Evolutionary conservation across 2,888 invertebrate species (phyloP).

Genomic region (Cabera pusaria): DNA sequence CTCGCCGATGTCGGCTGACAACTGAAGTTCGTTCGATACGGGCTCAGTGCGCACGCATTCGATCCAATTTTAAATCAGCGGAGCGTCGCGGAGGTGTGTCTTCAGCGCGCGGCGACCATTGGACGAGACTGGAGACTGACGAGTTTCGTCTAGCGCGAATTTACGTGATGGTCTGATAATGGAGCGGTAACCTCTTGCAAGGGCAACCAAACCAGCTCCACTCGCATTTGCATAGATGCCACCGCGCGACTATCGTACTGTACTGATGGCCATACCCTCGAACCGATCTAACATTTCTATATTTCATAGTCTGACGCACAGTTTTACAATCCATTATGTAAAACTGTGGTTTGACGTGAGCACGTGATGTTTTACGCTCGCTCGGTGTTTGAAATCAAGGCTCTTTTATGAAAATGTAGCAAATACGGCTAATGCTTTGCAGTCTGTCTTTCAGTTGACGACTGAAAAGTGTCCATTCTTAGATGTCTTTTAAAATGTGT

Average conservation of each 20-base stretch:
- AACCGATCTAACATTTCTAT: too few species aligned
- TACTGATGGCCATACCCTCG: too few species aligned
- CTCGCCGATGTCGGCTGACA: slow-evolving; percentile 55
- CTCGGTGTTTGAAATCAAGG: too few species aligned
- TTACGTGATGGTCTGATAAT: slow-evolving; percentile 31
- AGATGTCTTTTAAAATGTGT: too few species aligned
- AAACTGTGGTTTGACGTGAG: too few species aligned
- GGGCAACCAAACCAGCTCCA: slow-evolving; percentile 25
- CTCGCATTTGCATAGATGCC: slow-evolving; percentile 13
- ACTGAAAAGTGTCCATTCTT: too few species aligned
- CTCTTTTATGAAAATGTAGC: too few species aligned
- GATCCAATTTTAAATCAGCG: slow-evolving; percentile 70
- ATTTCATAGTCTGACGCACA: too few species aligned
- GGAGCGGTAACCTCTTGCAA: slow-evolving; percentile 30
- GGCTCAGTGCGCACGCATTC: slow-evolving; percentile 70
- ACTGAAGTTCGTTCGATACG: slow-evolving; percentile 72
- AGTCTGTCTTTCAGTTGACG: too few species aligned
- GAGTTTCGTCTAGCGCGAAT: slow-evolving; percentile 22
- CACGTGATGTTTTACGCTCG: too few species aligned
- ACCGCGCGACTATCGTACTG: slow-evolving; percentile 25
- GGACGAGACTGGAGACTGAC: slow-evolving; percentile 45
- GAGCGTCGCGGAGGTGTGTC: slow-evolving; percentile 73
- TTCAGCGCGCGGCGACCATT: slow-evolving; percentile 49
- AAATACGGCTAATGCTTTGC: too few species aligned
- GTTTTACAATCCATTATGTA: not conserved